Evolutionary conservation across 2,888 invertebrate genomes (phyloP).

Genomic region (Drosophila koepferae): DNA sequence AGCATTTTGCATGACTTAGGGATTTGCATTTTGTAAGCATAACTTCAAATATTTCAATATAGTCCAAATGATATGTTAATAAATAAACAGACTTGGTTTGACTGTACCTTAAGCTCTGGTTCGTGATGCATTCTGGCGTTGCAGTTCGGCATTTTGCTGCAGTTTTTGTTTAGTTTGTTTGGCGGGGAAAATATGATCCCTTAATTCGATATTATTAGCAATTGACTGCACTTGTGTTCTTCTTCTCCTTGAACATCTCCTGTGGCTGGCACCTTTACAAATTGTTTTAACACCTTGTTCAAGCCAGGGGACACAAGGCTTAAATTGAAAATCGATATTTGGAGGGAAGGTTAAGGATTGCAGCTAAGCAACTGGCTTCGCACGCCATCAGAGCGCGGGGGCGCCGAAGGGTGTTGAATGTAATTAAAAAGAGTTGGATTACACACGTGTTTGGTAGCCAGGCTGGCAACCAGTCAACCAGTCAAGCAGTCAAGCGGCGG

Average conservation of each 20-base stretch:
- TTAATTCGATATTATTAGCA: constrained; percentile 59
- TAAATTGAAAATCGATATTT: constrained; percentile 75
- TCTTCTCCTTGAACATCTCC: neutral
- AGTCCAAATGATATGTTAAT: neutral
- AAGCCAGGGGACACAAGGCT: constrained; percentile 9
- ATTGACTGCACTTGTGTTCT: constrained; percentile 55
- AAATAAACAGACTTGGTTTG: neutral
- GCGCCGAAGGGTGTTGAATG: constrained; percentile 59
- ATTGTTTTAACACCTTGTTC: constrained; percentile 78
- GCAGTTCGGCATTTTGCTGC: constrained; percentile 36
- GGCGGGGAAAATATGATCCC: constrained; percentile 63
- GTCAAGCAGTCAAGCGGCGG: neutral
- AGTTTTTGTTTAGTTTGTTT: constrained; percentile 3
- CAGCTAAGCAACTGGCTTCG: constrained; percentile 11
- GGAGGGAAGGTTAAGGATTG: constrained; percentile 54
- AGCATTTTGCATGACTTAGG: constrained; percentile 2
- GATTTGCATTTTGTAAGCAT: constrained; percentile 1
- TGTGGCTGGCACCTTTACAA: constrained; percentile 50
- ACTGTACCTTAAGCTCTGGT: constrained; percentile 11
- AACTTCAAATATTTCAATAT: neutral
- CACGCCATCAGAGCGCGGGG: constrained; percentile 49
- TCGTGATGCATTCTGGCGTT: constrained; percentile 34
- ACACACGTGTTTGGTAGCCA: constrained; percentile 55
- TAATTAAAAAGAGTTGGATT: constrained; percentile 77
- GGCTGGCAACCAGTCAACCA: constrained; percentile 1